These are phyloP conservation scores for Phrynosoma blainvillii DNA, from an alignment of 2,113 vertebrate species.

Conservation along the genomic window DNA sequence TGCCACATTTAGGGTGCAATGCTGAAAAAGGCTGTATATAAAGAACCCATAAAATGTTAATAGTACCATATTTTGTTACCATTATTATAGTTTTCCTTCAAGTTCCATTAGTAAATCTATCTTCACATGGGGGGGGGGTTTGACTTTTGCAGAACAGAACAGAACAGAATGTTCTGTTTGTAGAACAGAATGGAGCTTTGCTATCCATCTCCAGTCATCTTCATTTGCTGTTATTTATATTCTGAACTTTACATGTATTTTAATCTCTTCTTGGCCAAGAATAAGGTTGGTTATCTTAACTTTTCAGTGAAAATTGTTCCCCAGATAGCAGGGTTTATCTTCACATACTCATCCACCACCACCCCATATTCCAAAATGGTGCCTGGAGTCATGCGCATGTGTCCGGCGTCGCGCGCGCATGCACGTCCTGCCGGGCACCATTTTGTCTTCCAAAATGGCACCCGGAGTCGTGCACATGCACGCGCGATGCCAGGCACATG, in stretches of 20 bases:
- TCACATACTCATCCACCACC: no score
- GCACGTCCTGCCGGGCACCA: no score
- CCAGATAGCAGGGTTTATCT: no score
- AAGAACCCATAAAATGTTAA: neutral
- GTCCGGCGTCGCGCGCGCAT: no score
- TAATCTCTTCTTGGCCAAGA: neutral
- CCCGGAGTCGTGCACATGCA: no score
- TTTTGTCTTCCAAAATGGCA: no score
- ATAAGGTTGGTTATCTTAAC: neutral
- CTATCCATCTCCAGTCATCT: neutral
- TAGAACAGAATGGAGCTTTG: neutral
- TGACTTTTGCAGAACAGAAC: neutral
- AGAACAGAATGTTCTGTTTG: no score
- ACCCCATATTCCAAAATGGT: no score
- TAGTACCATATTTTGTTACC: neutral
- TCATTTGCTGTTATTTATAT: neutral
- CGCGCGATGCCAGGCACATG: no score
- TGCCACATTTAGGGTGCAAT: rapidly evolving
- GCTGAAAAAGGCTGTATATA: neutral
- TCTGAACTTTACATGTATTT: neutral
- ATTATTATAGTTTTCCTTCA: neutral
- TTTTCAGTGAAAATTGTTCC: neutral
- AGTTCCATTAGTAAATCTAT: rapidly evolving
- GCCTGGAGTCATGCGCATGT: no score
- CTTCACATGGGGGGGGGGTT: no score